Evolutionary conservation across 2,888 invertebrate species (phyloP).

Genomic region (Sipha maydis): DNA sequence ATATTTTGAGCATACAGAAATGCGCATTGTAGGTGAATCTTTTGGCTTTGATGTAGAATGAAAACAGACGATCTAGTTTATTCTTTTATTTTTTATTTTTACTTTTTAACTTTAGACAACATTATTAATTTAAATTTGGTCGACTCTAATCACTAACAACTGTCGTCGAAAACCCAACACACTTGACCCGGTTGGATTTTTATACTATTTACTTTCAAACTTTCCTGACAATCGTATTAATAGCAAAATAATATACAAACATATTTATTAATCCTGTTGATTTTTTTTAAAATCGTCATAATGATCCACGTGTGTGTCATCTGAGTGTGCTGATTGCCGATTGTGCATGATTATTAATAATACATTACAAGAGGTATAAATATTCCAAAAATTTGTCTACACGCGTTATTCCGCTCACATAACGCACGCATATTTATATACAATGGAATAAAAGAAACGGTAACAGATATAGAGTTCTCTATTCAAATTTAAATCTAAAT

Average conservation of each 20-base stretch:
- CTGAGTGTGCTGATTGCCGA: background rate
- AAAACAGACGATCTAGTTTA: too few relatives aligned
- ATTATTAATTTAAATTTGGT: too few relatives aligned
- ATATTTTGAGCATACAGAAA: too few relatives aligned
- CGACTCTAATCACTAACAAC: too few relatives aligned
- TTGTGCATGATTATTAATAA: background rate
- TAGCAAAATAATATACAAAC: background rate
- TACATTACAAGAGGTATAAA: background rate
- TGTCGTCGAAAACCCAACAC: too few relatives aligned
- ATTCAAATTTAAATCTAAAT: background rate
- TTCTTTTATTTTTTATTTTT: too few relatives aligned
- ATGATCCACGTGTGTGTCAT: background rate
- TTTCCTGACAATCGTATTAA: background rate
- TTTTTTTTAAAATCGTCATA: background rate
- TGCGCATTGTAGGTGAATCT: too few relatives aligned
- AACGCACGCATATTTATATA: background rate
- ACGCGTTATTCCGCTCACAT: background rate
- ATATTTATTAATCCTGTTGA: background rate
- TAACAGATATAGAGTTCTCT: background rate
- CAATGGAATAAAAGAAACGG: background rate
- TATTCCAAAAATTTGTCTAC: constrained; percentile 1
- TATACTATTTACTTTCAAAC: background rate
- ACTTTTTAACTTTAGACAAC: too few relatives aligned
- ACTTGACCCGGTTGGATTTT: background rate
- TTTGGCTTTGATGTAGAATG: too few relatives aligned